Base-by-base conservation (phyloP, 2,888 invertebrate genomes). In the Embidobia sp. region DNA sequence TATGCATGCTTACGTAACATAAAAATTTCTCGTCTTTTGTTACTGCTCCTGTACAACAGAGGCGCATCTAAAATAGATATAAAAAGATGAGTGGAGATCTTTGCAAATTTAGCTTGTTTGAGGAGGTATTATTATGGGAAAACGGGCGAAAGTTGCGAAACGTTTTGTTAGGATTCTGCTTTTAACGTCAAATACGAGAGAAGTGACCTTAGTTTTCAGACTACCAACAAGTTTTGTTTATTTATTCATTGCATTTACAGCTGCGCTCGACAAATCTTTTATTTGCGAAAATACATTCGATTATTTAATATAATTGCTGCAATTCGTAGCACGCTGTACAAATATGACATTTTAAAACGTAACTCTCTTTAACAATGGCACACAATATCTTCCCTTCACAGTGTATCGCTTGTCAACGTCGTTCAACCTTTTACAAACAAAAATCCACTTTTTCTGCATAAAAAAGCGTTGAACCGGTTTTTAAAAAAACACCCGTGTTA, bases 351-450 rank as follows among this genome's bases (percentile, higher is more conserved):
- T 40, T 18, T 40, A 40, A 33, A 33, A 33, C 33, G 11, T 33
- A 33, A 33, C 33, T 33, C 33, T 33, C n/a, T 42, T 42, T 42
- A 19, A 18, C 19, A 18, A 19, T 18, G 19, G 42, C n/a, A 42
- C 19, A 42, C 42, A 42, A n/a, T 42, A 19, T 42, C 42, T 42
- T 42, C 42, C 10, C 42, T 42, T 18, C 19, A 42, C 42, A 42
- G 19, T 19, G 18, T 19, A 42, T 42, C 10, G 42, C 19, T 42
- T 19, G 42, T 42, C 19, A 19, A 19, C 18, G 10, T 42, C 42
- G 19, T 42, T 42, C 18, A 42, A 42, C 42, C 8, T 42, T 19
- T 10, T 19, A 42, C 19, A 19, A 42, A 19, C 8, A 42, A 42
- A 19, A 42, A 42, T 42, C 42, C 19, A 19, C 8, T 18, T 42